Percentiles rank a stretch among this genome's conserved stretches.
Evolutionary conservation across 2,797 vertebrate genomes (phyloP).

Genomic region (Aplochiton taeniatus): DNA sequence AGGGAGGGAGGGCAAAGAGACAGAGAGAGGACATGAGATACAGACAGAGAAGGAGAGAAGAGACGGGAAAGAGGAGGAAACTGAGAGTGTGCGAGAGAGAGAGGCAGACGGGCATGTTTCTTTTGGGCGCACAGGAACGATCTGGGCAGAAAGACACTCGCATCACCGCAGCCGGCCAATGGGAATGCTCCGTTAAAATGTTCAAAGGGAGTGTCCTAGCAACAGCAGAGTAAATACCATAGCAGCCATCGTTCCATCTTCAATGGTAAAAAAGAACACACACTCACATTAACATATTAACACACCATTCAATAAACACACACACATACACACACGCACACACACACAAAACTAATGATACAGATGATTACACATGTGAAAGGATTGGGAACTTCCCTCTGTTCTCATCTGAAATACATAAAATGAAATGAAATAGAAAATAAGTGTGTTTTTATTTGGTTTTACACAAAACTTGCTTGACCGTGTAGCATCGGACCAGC

Average conservation of each 20-base stretch:
- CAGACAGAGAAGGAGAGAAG: constrained; percentile 7
- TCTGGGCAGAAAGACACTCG: constrained; percentile 80
- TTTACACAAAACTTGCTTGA: too few species aligned
- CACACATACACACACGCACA: neutral
- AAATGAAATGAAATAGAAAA: neutral
- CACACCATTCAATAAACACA: constrained; percentile 18
- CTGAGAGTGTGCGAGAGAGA: constrained; percentile 21
- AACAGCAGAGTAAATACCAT: constrained; percentile 81
- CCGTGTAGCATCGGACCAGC: too few species aligned
- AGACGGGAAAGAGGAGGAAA: too few species aligned
- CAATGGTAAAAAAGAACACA: constrained; percentile 22
- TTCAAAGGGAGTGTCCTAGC: constrained; percentile 87
- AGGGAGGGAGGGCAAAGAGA: constrained; percentile 25
- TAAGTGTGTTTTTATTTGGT: constrained; percentile 4
- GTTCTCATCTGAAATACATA: neutral
- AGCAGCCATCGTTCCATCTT: constrained; percentile 64
- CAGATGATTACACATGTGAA: too few species aligned
- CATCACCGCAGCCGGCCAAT: constrained; percentile 83
- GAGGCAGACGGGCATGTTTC: constrained; percentile 75
- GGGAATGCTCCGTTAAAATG: constrained; percentile 69
- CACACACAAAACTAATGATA: constrained; percentile 5
- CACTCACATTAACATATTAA: constrained; percentile 36
- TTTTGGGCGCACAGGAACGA: constrained; percentile 77
- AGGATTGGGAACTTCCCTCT: neutral
- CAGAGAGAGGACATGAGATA: too few species aligned